Conservation (phyloP, 2,113 vertebrate species). For the Dendropsophus ebraccatus region DNA sequence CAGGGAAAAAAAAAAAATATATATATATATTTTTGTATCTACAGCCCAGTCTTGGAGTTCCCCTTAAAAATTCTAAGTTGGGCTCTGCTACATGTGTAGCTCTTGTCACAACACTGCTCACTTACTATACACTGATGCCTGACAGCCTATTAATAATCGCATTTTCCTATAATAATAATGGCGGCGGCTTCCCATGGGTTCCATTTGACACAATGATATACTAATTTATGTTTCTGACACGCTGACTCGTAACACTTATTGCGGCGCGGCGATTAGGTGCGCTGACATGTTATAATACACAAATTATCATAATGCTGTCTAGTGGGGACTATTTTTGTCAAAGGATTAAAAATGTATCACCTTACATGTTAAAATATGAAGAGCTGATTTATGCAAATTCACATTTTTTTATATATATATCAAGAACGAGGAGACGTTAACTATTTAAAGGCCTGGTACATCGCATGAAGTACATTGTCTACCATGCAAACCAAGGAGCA, state of each 20-base stretch:
- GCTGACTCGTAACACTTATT: slow-evolving; percentile 54
- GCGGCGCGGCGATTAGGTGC: slow-evolving; percentile 16
- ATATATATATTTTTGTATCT: too few species aligned
- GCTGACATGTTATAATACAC: slow-evolving; percentile 51
- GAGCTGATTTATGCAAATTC: slow-evolving; percentile 50
- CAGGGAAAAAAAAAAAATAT: too few species aligned
- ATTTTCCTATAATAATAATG: slow-evolving; percentile 1
- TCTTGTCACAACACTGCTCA: slow-evolving; percentile 32
- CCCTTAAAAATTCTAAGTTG: not conserved
- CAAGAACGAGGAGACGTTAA: slow-evolving; percentile 19
- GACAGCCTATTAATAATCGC: slow-evolving; percentile 48
- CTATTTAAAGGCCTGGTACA: not conserved
- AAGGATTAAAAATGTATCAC: slow-evolving; percentile 37
- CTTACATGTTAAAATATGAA: slow-evolving; percentile 58
- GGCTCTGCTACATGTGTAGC: not conserved
- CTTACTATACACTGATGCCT: slow-evolving; percentile 20
- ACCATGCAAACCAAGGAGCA: too few species aligned
- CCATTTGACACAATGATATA: slow-evolving; percentile 49
- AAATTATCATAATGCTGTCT: slow-evolving; percentile 53
- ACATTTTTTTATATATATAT: not conserved
- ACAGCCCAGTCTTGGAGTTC: not conserved
- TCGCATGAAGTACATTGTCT: not conserved
- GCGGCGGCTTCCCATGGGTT: slow-evolving; percentile 14
- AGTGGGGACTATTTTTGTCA: slow-evolving; percentile 38
- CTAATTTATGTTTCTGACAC: slow-evolving; percentile 57